Evolutionary conservation across 2,888 invertebrate genomes (phyloP), one percentile per base, ranked within the genome.

Genomic region (Hirudinaria manillensis): DNA sequence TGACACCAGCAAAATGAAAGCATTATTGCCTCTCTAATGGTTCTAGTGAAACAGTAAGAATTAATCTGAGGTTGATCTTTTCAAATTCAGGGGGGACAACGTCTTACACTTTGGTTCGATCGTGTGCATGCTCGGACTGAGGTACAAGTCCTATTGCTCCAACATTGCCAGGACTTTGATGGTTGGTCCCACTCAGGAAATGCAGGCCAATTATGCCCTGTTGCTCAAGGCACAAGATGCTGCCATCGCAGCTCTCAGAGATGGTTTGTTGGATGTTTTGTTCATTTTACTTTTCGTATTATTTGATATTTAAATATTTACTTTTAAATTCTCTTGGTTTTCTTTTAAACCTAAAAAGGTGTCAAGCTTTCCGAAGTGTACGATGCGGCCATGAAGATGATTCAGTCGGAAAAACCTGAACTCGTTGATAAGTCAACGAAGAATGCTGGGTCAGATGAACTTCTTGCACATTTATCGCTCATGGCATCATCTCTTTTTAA

Each of bases 101-200:
- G 89, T 89, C 79, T 86, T 99, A 76, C 95, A 98, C 86, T 99
- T 97, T 86, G 98, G 96, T 65, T 91, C 94, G 0, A 96, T 99
- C 79, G 91, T 96, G 70, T 96, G 96, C 85, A 93, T 93, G 19
- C 86, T 99, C 78, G 99, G 98, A 6, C 92, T 92, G 2, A 89
- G 98, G 76, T 99, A 97, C 86, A 96, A 96, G 86, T 93, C 92
- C 0, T 99, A 99, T 84, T 99, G 99, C 86, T 95, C 98, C 0
- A 99, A 99, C 85, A 92, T 99, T 80, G 93, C 94, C 19, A 90
- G 99, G 77, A 99, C 99, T 21, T 88, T 99, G 81, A 88, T 99
- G 81, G 96, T 99, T 3, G 96, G 98, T 87, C 99, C 99, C 0
- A 90, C 89, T 2, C 88, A 89, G 75, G 84, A 87, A 76, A 87